A percentile compares a stretch with the other conserved stretches of the same genome.
Evolutionary conservation across 2,888 invertebrate genomes (phyloP).

Genomic region (Lithophane ornitopus): DNA sequence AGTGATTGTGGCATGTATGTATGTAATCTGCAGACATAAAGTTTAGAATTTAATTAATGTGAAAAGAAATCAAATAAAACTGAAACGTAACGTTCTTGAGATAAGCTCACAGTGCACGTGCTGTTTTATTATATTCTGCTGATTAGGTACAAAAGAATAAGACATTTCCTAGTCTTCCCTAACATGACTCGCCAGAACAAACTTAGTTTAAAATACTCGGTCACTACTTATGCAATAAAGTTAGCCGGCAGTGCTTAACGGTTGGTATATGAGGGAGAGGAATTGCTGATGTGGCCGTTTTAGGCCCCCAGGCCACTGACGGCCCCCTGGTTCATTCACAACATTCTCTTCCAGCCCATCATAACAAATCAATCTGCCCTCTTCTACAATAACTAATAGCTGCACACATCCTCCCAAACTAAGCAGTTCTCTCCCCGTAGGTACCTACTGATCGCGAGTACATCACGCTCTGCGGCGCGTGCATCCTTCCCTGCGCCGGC

Average conservation of each 20-base stretch:
- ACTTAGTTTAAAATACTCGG: not conserved
- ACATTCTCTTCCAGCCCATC: constrained; percentile 20
- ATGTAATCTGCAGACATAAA: constrained; percentile 18
- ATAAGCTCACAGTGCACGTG: constrained; percentile 37
- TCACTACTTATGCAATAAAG: not conserved
- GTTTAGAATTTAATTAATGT: constrained; percentile 47
- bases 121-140: constrained; percentile 9
- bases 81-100: constrained; percentile 46
- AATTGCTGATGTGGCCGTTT: no score
- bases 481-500: constrained; percentile 65
- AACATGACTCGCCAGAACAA: not conserved
- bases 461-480: constrained; percentile 64
- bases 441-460: constrained; percentile 46
- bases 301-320: not conserved
- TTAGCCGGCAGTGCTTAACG: not conserved
- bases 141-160: constrained; percentile 4
- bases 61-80: constrained; percentile 34
- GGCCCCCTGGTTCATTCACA: not conserved
- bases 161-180: no score
- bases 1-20: not conserved
- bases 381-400: constrained; percentile 28
- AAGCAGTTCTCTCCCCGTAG: constrained; percentile 10
- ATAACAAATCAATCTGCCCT: constrained; percentile 40
- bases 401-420: not conserved
- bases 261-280: not conserved